These are phyloP conservation scores for Chrysomela aeneicollis DNA, from an alignment of 2,888 invertebrate genomes.

Conservation along the genomic window DNA sequence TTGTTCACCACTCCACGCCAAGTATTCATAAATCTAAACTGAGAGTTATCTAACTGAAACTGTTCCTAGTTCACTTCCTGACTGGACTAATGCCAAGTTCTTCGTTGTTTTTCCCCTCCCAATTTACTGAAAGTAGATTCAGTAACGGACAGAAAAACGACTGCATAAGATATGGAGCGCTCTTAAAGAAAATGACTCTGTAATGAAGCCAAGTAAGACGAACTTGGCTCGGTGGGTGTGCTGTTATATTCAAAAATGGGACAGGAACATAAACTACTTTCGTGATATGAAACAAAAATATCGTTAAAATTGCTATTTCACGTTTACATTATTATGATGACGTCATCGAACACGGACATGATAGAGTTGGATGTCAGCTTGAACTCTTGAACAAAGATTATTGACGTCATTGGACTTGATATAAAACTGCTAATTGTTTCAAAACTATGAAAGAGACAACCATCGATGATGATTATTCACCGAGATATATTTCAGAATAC, in stretches of 20 bases:
- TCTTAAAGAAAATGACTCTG: background rate
- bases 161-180: background rate
- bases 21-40: slow-evolving; percentile 14
- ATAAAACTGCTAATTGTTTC: too few species aligned
- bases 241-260: slow-evolving; percentile 14
- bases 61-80: slow-evolving; percentile 3
- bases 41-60: slow-evolving; percentile 2
- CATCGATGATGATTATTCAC: too few species aligned
- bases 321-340: too few species aligned
- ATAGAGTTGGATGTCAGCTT: too few species aligned
- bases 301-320: too few species aligned
- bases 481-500: too few species aligned
- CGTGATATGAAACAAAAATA: too few species aligned
- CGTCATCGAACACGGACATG: slow-evolving; percentile 26
- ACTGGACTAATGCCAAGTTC: slow-evolving; percentile 24
- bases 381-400: too few species aligned
- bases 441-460: too few species aligned
- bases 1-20: background rate
- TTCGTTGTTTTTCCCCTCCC: slow-evolving; percentile 13
- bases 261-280: slow-evolving; percentile 8
- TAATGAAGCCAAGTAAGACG: slow-evolving; percentile 9
- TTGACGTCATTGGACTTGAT: too few species aligned
- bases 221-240: slow-evolving; percentile 7
- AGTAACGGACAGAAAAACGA: slow-evolving; percentile 17
- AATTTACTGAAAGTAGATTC: slow-evolving; percentile 20